Base-by-base conservation (phyloP, 1,140 invertebrate species). In the Hetaerina americana region DNA sequence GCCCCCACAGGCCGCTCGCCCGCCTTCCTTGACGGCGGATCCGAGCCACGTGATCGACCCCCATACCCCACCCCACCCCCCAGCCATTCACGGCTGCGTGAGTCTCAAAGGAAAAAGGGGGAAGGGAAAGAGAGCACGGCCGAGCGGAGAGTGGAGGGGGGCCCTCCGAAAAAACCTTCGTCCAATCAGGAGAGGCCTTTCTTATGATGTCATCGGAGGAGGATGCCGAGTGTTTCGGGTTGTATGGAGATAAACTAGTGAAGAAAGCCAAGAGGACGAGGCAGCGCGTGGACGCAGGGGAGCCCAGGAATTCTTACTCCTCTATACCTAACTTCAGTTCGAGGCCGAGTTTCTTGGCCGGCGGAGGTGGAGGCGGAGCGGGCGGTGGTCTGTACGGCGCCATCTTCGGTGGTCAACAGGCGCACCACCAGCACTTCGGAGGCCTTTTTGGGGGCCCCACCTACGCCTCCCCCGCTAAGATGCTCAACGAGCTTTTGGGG, bases 121-220 rank as follows among this genome's bases (percentile, higher is more conserved):
- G n/a, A n/a, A 40, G 40, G 2, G 40, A 57, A n/a, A n/a, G 40
- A 57, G 40, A 57, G n/a, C n/a, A n/a, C 2, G 40, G 40, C 40
- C 22, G 40, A 10, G 40, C 15, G 40, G 10, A 57, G 22, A n/a
- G 15, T 57, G 40, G 40, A 57, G 10, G 40, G 40, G 40, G 40
- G 40, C 2, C 40, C 40, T 57, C 40, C 40, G 10, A 68, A 68
- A 68, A 68, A 26, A 15, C 81, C 76, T 76, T 77, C 78, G 85
- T 84, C 87, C 87, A 89, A 88, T 88, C 85, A 84, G 82, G 84
- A 83, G 80, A 78, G 82, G 80, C 77, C 78, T 83, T 84, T 88
- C 90, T 88, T 91, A 92, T 93, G 91, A 93, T 93, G 91, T 93
- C 92, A 93, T 93, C 91, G 89, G 92, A 93, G 89, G 91, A 93